phyloP scores from a whole-genome alignment of 2,797 vertebrate genomes.

The Megaceryle alcyon region DNA sequence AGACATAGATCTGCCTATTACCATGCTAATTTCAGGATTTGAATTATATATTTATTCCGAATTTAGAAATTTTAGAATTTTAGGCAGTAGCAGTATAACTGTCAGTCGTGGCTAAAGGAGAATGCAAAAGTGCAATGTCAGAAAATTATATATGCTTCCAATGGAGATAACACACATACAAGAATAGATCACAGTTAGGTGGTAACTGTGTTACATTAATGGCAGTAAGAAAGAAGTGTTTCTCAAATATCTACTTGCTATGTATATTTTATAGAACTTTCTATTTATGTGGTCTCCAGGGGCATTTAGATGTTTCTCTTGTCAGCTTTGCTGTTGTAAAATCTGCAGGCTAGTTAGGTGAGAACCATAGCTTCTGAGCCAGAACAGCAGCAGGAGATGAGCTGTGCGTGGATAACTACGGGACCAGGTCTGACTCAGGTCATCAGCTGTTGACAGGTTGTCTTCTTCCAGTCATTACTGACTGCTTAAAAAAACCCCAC shows the following conservation, averaged over 20 bases:
- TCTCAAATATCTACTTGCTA: not conserved
- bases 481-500: not conserved
- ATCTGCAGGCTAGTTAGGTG: not conserved
- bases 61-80: constrained; percentile 18
- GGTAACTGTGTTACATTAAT: not conserved
- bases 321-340: not conserved
- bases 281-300: not conserved
- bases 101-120: not conserved
- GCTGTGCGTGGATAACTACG: not conserved
- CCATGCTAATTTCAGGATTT: not conserved
- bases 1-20: not conserved
- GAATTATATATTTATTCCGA: not conserved
- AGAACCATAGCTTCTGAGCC: not conserved
- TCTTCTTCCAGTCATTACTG: not conserved
- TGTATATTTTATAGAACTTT: not conserved
- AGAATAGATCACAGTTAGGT: not conserved
- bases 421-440: not conserved
- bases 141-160: not conserved
- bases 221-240: not conserved
- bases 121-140: not conserved
- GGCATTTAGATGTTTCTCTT: not conserved
- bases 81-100: not conserved
- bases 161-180: not conserved
- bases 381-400: not conserved
- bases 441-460: not conserved